Base-by-base conservation (phyloP, 2,888 invertebrate species). In the Melikaiella ostensackeni region DNA sequence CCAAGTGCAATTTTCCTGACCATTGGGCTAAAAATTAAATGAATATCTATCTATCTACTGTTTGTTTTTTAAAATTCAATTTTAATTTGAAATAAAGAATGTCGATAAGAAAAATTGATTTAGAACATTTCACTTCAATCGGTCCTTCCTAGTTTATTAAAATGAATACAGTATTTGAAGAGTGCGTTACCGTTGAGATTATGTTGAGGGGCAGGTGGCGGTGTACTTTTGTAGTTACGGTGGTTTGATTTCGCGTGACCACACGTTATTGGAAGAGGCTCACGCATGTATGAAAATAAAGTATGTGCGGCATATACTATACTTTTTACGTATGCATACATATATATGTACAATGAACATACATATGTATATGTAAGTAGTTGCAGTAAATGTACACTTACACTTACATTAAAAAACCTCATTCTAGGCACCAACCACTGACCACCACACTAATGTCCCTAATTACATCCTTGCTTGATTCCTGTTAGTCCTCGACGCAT, bases 231-330 rank as follows among this genome's bases (percentile, higher is more conserved):
- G 80, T 83, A 84, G 85, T 87, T 83, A 85, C 84, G 86, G 83
- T 83, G 81, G 81, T 87, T 86, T 85, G 87, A 88, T 89, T 89
- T 89, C 84, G 86, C 89, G 87, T 88, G 87, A 89, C 88, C 84
- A 83, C 79, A 76, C 80, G 83, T 83, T 86, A 86, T 87, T 78
- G 70, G 78, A 76, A 76, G 75, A 74, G 61, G 74, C 81, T 79
- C 76, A 76, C 80, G 79, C 78, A 78, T 13, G 7, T n/a, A 42
- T 30, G 19, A 70, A 35, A 63, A 63, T 21, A 35, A 35, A 38
- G 24, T 24, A 27, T 16, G 24, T 21, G 35, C n/a, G 38, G 38
- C 13, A 30, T 30, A 4, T 30, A 30, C 30, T 3, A 3, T 30
- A 30, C 30, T 3, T 30, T 30, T 30, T 30, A 30, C 30, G 4